Evolutionary conservation across 2,113 vertebrate genomes (phyloP), one percentile per base, ranked within the genome.

Genomic region (Riparia riparia): DNA sequence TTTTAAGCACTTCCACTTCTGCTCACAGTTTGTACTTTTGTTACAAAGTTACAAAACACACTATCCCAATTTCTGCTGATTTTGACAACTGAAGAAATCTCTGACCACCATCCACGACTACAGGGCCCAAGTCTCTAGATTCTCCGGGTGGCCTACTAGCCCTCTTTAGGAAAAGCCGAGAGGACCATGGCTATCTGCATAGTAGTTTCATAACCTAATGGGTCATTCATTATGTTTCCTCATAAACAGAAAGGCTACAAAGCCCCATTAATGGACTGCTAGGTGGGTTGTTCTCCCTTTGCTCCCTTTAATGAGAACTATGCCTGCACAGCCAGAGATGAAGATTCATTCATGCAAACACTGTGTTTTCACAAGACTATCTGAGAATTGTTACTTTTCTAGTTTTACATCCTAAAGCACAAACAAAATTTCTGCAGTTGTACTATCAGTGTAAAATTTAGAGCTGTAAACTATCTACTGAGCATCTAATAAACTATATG

Each of bases 1-100:
- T 45, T 60, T 66, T 37, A 56, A 68, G 45, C 45, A 72, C 39
- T 91, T 57, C 12, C 10, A 24, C 45, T 78, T 53, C 26, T 58
- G 42, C 16, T 65, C 50, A 39, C n/a, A 42, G 53, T 31, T 12
- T 9, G 24, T 19, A n/a, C 51, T 65, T 89, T 54, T 50, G 42
- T 45, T 61, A 82, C 28, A 26, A 68, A 68, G 34, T 1, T 0
- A 76, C 39, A 45, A 86, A 87, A 72, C 8, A 22, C 2, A 15
- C 6, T 0, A 1, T 47, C 66, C 22, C 0, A 0, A n/a, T 56
- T 80, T 63, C 39, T 32, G 58, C 7, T 39, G 28, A 21, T 54
- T 45, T 8, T 39, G 63, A 63, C 32, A 71, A 54, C 18, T 82
- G 42, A 39, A 54, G 26, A 47, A 82, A 47, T 20, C 41, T 87